A percentile compares a stretch with the other conserved stretches of the same genome.
phyloP scores from a whole-genome alignment of 2,113 vertebrate species.

The Nycticebus coucang region DNA sequence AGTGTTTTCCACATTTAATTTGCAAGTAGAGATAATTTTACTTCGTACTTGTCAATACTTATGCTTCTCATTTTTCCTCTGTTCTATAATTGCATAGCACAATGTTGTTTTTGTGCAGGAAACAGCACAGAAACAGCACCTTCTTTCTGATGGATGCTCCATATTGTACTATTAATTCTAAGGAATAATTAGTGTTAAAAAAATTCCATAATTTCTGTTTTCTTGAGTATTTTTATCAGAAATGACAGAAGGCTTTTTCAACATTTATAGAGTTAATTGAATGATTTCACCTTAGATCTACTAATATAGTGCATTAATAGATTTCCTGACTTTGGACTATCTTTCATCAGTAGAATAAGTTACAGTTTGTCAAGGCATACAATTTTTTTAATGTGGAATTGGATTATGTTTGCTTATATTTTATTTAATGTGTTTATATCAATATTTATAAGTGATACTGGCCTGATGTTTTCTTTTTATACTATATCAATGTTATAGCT shows the following conservation, averaged over 20 bases:
- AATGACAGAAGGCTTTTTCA: neutral
- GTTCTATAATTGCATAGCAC: neutral
- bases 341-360: neutral
- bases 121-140: neutral
- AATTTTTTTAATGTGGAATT: neutral
- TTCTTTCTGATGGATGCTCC: neutral
- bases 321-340: neutral
- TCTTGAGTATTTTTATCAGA: neutral
- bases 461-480: neutral
- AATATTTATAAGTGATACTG: neutral
- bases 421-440: neutral
- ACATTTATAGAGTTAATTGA: neutral
- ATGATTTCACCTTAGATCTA: neutral
- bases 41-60: neutral
- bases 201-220: neutral
- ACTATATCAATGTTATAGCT: neutral
- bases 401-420: neutral
- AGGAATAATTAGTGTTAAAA: neutral
- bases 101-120: neutral
- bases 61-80: neutral
- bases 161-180: neutral
- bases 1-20: neutral
- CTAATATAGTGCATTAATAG: neutral
- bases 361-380: neutral
- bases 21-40: neutral